Evolutionary conservation across 2,113 vertebrate genomes (phyloP).

Genomic region (Platysternon megacephalum): DNA sequence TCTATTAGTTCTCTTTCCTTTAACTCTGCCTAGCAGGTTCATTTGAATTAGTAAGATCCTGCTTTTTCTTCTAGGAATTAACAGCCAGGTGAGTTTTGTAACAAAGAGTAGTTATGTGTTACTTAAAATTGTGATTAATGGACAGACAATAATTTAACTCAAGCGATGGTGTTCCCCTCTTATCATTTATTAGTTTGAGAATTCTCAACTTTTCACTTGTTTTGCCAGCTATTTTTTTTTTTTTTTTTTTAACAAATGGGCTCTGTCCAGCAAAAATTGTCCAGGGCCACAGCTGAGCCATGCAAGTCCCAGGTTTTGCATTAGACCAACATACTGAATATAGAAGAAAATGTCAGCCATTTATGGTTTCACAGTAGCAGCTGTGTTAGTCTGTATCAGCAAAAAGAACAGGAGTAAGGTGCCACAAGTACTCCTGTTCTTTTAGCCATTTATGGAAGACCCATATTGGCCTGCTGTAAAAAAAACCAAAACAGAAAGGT

Average conservation of each 20-base stretch:
- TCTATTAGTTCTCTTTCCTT: background rate
- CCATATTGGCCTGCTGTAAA: background rate
- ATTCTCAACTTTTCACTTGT: background rate
- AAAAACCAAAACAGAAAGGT: background rate
- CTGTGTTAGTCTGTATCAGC: no score
- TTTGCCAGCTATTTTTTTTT: background rate
- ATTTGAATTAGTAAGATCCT: slow-evolving; percentile 34
- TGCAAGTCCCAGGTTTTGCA: background rate
- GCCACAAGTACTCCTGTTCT: no score
- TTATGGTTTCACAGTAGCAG: no score
- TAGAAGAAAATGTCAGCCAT: background rate
- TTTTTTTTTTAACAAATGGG: background rate
- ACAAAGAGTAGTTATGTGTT: background rate
- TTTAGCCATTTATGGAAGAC: background rate
- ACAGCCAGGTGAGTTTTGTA: background rate
- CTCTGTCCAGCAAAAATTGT: background rate
- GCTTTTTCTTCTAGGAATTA: slow-evolving; percentile 19
- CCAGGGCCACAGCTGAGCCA: background rate
- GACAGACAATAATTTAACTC: slow-evolving; percentile 25
- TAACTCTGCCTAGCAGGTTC: background rate
- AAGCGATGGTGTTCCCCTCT: background rate
- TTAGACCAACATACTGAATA: background rate
- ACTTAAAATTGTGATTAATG: slow-evolving; percentile 18
- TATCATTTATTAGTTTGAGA: background rate
- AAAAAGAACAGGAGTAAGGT: no score